Conservation (phyloP, 2,888 invertebrate species). For the Metacarcinus magister region DNA sequence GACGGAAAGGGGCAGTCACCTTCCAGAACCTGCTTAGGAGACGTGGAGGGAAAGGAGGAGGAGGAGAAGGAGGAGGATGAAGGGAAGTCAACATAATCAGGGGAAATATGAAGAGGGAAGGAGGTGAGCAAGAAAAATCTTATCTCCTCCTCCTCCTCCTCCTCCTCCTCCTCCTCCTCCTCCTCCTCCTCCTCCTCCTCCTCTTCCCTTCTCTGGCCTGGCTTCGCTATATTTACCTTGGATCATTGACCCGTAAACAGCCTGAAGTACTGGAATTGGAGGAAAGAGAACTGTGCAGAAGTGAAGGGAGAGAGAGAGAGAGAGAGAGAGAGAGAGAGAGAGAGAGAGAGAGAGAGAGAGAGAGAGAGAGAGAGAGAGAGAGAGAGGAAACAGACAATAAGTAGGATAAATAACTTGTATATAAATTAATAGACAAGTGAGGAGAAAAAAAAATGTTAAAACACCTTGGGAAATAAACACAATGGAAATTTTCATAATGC, state of each 20-base stretch:
- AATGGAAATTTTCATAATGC: not conserved
- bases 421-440: not conserved
- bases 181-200: not conserved
- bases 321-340: not conserved
- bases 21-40: not conserved
- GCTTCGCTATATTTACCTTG: not conserved
- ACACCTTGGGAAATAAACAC: not conserved
- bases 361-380: not conserved
- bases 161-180: not conserved
- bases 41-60: not conserved
- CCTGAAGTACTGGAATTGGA: not conserved
- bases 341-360: constrained; percentile 17
- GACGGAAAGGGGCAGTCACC: not conserved
- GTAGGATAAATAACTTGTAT: too few species aligned
- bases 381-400: too few species aligned
- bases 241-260: not conserved
- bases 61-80: not conserved
- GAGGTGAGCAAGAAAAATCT: not conserved
- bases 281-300: not conserved
- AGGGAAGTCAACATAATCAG: not conserved
- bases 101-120: not conserved
- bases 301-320: not conserved
- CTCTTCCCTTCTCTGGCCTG: not conserved
- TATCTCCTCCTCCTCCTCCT: not conserved
- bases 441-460: not conserved